Evolutionary conservation across 2,888 invertebrate species (phyloP).

Genomic region (Sinhomidia bicolor): DNA sequence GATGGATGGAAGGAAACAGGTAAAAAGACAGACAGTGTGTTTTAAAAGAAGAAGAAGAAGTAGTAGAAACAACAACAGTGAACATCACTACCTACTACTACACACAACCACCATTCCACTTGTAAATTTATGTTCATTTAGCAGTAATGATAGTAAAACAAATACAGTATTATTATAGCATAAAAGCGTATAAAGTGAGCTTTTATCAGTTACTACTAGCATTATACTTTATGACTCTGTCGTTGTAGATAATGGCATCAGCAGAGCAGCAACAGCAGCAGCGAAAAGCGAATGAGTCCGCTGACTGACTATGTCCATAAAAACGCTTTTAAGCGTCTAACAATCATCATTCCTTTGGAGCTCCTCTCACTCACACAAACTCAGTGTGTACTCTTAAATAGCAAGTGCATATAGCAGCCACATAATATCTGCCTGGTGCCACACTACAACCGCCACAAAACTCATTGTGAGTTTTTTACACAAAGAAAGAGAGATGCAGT

Average conservation of each 20-base stretch:
- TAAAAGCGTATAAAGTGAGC: constrained; percentile 37
- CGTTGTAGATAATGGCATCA: constrained; percentile 49
- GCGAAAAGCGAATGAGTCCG: too few relatives aligned
- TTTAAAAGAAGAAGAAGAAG: too few relatives aligned
- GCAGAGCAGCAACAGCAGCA: too few relatives aligned
- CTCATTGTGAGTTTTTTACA: neutral
- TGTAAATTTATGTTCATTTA: constrained; percentile 62
- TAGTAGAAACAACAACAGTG: neutral
- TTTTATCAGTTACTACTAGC: constrained; percentile 57
- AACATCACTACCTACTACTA: constrained; percentile 13
- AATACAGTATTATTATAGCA: constrained; percentile 53
- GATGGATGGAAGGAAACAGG: neutral
- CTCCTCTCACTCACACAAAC: neutral
- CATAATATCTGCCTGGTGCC: neutral
- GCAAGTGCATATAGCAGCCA: too few relatives aligned
- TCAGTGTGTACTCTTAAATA: too few relatives aligned
- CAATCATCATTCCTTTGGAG: neutral
- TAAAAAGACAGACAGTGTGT: neutral
- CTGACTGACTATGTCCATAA: neutral
- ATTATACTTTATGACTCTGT: constrained; percentile 64
- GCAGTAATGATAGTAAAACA: constrained; percentile 63
- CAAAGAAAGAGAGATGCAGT: neutral
- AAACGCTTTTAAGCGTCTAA: neutral
- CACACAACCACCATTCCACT: neutral
- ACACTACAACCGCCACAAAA: constrained; percentile 10